A percentile compares a stretch with the other conserved stretches of the same genome.
phyloP scores from a whole-genome alignment of 2,888 invertebrate species.

The Latrodectus hesperus region DNA sequence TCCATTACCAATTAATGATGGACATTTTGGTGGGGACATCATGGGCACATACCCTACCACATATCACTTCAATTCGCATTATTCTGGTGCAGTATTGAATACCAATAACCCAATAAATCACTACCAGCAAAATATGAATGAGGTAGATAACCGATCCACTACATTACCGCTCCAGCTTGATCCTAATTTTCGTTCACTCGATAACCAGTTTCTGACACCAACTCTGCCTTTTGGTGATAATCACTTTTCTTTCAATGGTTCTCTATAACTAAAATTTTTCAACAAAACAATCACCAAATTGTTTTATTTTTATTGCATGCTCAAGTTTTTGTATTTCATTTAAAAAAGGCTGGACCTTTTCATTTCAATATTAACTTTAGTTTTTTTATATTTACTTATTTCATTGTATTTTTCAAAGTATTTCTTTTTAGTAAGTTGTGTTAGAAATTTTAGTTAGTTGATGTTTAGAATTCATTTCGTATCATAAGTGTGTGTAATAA shows the following conservation, averaged over 20 bases:
- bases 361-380: neutral
- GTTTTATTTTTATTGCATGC: conserved; percentile 13
- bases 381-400: neutral
- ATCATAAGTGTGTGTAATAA: too few species aligned
- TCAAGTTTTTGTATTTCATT: conserved; percentile 4
- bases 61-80: conserved; percentile 2
- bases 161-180: conserved; percentile 4
- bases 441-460: too few species aligned
- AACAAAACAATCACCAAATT: too few species aligned
- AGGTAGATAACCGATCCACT: conserved; percentile 8
- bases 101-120: conserved; percentile 6
- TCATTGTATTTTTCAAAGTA: neutral
- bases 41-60: conserved; percentile 1
- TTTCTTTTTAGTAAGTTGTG: too few species aligned
- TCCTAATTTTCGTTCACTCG: conserved; percentile 7
- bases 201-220: conserved; percentile 29
- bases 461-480: too few species aligned
- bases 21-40: neutral
- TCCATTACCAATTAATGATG: neutral
- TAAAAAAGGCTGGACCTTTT: conserved; percentile 42
- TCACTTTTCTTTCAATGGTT: conserved; percentile 10
- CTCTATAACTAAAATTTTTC: neutral
- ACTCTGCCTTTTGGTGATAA: conserved; percentile 23
- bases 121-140: conserved; percentile 1
- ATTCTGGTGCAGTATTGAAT: neutral